Evolutionary conservation across 2,113 vertebrate species (phyloP).

Genomic region (Chaenocephalus aceratus): DNA sequence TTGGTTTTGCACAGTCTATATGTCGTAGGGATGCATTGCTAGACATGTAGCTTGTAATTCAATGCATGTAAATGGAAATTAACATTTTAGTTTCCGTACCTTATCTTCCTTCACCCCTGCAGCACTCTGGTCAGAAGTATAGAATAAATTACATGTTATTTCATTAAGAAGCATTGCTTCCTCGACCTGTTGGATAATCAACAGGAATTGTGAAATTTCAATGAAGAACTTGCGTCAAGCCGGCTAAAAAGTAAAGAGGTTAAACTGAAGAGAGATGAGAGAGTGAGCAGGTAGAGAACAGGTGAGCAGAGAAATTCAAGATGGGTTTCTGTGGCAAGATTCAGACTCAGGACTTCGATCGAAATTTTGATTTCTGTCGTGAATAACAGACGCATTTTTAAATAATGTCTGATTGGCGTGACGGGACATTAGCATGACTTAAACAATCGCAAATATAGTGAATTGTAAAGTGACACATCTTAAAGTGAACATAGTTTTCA

Average conservation of each 20-base stretch:
- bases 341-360: constrained; percentile 24
- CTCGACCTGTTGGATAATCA: constrained; percentile 88
- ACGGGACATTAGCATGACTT: not conserved
- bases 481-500: too few relatives aligned
- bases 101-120: constrained; percentile 85
- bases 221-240: constrained; percentile 81
- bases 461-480: too few relatives aligned
- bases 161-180: constrained; percentile 89
- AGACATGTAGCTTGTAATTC: too few relatives aligned
- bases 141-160: constrained; percentile 88
- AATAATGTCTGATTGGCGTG: too few relatives aligned
- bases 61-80: not conserved
- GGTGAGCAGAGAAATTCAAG: constrained; percentile 50
- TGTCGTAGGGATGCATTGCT: too few relatives aligned
- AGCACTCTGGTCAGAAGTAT: constrained; percentile 89
- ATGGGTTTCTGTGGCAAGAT: constrained; percentile 73
- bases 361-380: too few relatives aligned
- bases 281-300: constrained; percentile 71
- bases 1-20: too few relatives aligned
- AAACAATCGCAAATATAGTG: too few relatives aligned
- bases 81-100: constrained; percentile 70
- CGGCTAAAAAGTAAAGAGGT: constrained; percentile 83
- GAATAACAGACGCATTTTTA: too few relatives aligned
- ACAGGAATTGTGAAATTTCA: constrained; percentile 87
- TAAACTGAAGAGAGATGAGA: constrained; percentile 81